Evolutionary conservation across 2,797 vertebrate genomes (phyloP).

Genomic region (Brotula barbata): DNA sequence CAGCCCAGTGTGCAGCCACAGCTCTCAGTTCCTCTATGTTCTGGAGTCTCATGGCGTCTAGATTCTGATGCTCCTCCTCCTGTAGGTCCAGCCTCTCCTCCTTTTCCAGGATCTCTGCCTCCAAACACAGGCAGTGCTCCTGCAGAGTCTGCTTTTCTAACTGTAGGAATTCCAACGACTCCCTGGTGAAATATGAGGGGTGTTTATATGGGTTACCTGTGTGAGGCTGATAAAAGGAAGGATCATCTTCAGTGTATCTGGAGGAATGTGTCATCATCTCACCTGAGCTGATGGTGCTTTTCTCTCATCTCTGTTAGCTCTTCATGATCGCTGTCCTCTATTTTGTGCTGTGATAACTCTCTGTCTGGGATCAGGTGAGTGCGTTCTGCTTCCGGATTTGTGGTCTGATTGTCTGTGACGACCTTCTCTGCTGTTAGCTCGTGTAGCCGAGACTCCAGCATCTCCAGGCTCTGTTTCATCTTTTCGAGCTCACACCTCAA

Average conservation of each 20-base stretch:
- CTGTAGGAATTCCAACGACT: constrained; percentile 52
- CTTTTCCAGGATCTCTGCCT: constrained; percentile 57
- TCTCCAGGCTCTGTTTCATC: constrained; percentile 53
- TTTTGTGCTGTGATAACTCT: constrained; percentile 49
- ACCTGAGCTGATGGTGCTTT: constrained; percentile 67
- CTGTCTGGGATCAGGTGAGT: constrained; percentile 72
- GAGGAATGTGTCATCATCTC: constrained; percentile 4
- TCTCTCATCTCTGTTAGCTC: constrained; percentile 55
- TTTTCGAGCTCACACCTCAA: constrained; percentile 67
- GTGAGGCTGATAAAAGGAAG: not conserved
- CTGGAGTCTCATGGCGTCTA: constrained; percentile 46
- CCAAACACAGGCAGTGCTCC: constrained; percentile 54
- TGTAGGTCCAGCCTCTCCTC: constrained; percentile 49
- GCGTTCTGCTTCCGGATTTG: constrained; percentile 65
- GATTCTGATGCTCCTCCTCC: constrained; percentile 52
- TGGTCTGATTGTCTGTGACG: constrained; percentile 48
- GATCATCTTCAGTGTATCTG: not conserved
- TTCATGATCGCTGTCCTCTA: constrained; percentile 46
- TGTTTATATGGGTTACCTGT: not conserved
- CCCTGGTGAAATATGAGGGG: constrained; percentile 40
- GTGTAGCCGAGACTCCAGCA: constrained; percentile 61
- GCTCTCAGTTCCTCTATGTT: constrained; percentile 67
- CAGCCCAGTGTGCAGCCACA: constrained; percentile 73
- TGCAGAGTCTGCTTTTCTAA: constrained; percentile 66
- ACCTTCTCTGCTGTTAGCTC: constrained; percentile 66